Evolutionary conservation across 2,888 invertebrate species (phyloP).

Genomic region (Lobophora halterata): DNA sequence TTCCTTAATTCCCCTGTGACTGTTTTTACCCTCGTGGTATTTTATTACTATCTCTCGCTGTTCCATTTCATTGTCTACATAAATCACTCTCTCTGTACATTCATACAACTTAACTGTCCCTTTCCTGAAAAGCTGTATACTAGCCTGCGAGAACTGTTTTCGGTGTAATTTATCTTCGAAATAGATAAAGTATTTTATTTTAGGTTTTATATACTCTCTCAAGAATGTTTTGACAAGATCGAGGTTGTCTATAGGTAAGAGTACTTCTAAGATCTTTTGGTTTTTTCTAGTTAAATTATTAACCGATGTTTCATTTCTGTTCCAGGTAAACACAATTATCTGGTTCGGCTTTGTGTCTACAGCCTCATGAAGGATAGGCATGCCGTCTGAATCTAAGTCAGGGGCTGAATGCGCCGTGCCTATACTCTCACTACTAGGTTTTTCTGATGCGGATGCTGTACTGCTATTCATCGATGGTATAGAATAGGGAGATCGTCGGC

Average conservation of each 20-base stretch:
- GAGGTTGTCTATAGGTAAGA: slow-evolving; percentile 26
- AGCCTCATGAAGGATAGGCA: slow-evolving; percentile 36
- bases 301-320: slow-evolving; percentile 27
- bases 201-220: slow-evolving; percentile 30
- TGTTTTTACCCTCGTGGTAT: no score
- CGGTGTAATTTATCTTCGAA: slow-evolving; percentile 4
- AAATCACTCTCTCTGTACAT: background rate
- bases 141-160: background rate
- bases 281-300: slow-evolving; percentile 30
- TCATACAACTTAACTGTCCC: background rate
- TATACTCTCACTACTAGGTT: no score
- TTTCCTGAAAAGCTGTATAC: slow-evolving; percentile 4
- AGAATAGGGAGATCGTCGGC: no score
- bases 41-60: no score
- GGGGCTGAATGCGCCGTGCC: background rate
- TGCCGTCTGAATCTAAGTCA: slow-evolving; percentile 19
- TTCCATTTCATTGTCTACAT: no score
- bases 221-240: slow-evolving; percentile 34
- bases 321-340: slow-evolving; percentile 32
- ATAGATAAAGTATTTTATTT: slow-evolving; percentile 31
- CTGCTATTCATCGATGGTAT: no score
- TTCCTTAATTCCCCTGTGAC: no score
- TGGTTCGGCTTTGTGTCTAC: slow-evolving; percentile 39
- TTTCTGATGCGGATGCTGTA: no score
- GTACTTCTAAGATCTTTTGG: slow-evolving; percentile 35